These are phyloP conservation scores for Lepilemur ruficaudatus DNA, from an alignment of 2,797 vertebrate genomes.

Conservation along the genomic window DNA sequence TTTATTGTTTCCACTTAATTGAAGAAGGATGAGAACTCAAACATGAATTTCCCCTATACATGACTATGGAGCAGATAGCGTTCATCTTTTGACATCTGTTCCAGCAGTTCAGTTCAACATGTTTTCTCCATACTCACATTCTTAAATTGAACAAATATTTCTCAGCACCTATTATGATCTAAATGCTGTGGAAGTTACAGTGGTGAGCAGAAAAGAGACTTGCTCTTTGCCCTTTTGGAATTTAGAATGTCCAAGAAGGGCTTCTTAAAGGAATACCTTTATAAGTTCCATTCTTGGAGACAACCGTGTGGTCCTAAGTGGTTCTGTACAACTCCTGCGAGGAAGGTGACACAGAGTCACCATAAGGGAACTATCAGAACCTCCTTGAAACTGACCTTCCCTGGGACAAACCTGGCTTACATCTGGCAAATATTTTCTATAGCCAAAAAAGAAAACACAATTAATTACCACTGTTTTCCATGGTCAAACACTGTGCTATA, in stretches of 20 bases:
- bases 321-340: neutral
- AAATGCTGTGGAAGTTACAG: neutral
- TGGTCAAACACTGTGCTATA: neutral
- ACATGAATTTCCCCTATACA: neutral
- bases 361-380: neutral
- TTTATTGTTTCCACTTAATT: neutral
- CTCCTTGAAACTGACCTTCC: neutral
- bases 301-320: neutral
- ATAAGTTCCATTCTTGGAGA: neutral
- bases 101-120: neutral
- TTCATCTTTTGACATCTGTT: neutral
- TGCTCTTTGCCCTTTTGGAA: neutral
- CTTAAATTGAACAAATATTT: neutral
- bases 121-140: neutral
- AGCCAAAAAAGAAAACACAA: neutral
- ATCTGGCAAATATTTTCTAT: neutral
- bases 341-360: neutral
- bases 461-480: neutral
- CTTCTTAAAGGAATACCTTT: neutral
- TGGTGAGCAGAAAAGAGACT: neutral
- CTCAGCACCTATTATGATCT: neutral
- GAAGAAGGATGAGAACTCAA: neutral
- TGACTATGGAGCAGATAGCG: neutral
- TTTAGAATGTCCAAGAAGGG: neutral
- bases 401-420: neutral